Conservation (phyloP, 1,140 invertebrate species). For the Sycophaga agraensis region DNA sequence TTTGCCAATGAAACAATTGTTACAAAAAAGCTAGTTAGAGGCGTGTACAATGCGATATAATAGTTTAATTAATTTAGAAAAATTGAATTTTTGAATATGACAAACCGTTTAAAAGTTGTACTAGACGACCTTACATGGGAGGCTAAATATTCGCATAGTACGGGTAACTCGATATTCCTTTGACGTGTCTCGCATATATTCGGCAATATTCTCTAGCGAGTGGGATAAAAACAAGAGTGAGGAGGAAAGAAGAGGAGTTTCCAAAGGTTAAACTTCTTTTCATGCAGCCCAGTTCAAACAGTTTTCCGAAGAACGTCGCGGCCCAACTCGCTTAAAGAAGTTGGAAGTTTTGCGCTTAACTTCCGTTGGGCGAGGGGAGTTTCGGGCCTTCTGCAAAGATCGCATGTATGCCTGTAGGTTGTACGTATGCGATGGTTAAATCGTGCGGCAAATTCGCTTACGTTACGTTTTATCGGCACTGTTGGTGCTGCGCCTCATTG, state of each 20-base stretch:
- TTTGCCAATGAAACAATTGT: too few species aligned
- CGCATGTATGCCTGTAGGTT: slow-evolving; percentile 38
- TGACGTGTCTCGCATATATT: too few species aligned
- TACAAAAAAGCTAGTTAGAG: too few species aligned
- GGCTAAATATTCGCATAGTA: too few species aligned
- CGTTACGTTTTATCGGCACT: slow-evolving; percentile 36
- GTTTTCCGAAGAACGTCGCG: slow-evolving; percentile 13
- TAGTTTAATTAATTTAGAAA: too few species aligned
- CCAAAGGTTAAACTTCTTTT: slow-evolving; percentile 6
- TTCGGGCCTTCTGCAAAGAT: background rate
- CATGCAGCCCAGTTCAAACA: slow-evolving; percentile 22
- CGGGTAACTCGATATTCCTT: too few species aligned
- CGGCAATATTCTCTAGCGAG: too few species aligned
- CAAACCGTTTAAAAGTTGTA: too few species aligned
- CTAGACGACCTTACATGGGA: too few species aligned
- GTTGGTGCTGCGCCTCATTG: background rate
- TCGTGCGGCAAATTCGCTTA: slow-evolving; percentile 48
- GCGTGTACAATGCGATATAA: too few species aligned
- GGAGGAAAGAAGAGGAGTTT: background rate
- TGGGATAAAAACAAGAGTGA: too few species aligned
- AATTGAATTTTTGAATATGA: too few species aligned
- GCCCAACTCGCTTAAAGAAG: slow-evolving; percentile 6
- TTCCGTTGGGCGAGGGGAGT: background rate
- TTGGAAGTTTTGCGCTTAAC: slow-evolving; percentile 17
- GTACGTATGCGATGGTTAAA: slow-evolving; percentile 43